These are phyloP conservation scores for Caenorhabditis elegans DNA, from an alignment of 1,140 invertebrate genomes.

Conservation along the genomic window WBcel235 BX284606.5:2145501-2146000, in stretches of 20 bases:
- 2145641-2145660: constrained; percentile 1
- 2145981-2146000: too few relatives aligned
- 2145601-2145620: constrained; percentile 57
- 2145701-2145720: neutral
- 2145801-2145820: constrained; percentile 25
- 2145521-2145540: constrained; percentile 65
- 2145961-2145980: neutral
- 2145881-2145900: neutral
- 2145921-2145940: too few relatives aligned
- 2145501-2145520: constrained; percentile 66
- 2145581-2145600: constrained; percentile 62
- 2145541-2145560: constrained; percentile 61
- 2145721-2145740: neutral
- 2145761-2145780: neutral
- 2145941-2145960: neutral
- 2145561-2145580: constrained; percentile 64
- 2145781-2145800: constrained; percentile 18
- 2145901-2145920: neutral
- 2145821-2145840: constrained; percentile 3
- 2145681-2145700: neutral
- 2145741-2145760: constrained; percentile 7
- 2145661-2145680: neutral
- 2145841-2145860: neutral
- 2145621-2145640: constrained; percentile 43
- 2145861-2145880: neutral